Conservation (phyloP, 2,113 vertebrate species). For the Gobio gobio region DNA sequence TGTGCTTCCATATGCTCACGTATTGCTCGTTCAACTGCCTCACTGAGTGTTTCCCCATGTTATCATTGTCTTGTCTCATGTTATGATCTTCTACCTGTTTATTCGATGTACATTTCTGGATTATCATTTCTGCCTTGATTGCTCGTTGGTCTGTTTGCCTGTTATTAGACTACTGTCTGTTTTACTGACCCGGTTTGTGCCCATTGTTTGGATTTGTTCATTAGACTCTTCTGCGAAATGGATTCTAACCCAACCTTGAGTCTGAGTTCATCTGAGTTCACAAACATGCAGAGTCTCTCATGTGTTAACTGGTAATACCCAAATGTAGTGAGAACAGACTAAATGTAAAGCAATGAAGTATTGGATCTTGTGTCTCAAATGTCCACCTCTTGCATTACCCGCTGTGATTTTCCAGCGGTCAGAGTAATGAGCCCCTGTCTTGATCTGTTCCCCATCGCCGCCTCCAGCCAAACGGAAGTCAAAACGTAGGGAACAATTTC, state of each 20-base stretch:
- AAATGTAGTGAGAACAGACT: background rate
- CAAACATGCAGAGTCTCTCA: background rate
- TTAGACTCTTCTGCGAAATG: background rate
- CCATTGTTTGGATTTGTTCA: background rate
- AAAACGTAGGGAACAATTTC: conserved; percentile 30
- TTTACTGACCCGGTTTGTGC: background rate
- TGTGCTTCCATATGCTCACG: no score
- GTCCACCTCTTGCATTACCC: conserved; percentile 4
- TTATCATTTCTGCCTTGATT: background rate
- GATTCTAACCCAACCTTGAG: background rate
- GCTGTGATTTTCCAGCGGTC: conserved; percentile 14
- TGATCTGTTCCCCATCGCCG: conserved; percentile 13
- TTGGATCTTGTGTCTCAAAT: background rate
- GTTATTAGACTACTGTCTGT: background rate
- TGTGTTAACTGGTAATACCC: background rate
- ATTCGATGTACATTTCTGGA: background rate
- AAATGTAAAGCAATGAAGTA: background rate
- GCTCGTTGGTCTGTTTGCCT: background rate
- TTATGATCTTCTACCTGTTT: conserved; percentile 2
- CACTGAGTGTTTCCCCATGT: background rate
- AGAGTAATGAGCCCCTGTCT: conserved; percentile 36
- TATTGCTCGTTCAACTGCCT: background rate
- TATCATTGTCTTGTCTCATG: background rate
- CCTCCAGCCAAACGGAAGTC: conserved; percentile 15
- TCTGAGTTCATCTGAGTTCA: background rate